These are phyloP conservation scores for Pammene fasciana DNA, from an alignment of 2,888 invertebrate species.

Conservation along the genomic window DNA sequence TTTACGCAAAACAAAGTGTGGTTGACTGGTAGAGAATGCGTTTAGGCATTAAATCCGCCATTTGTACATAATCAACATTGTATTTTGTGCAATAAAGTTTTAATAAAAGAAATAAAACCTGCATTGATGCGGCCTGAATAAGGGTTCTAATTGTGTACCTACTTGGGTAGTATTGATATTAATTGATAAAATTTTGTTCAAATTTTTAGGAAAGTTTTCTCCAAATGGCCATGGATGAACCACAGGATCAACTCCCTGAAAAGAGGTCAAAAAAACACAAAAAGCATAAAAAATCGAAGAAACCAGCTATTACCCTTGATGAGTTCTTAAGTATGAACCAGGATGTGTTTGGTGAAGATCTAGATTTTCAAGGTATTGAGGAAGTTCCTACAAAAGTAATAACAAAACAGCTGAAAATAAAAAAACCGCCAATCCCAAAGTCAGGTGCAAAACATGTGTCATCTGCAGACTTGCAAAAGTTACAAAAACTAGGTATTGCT, in stretches of 20 bases:
- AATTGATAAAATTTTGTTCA: constrained; percentile 6
- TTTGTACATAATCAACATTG: too few relatives aligned
- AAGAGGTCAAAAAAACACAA: constrained; percentile 73
- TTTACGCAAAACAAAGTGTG: too few relatives aligned
- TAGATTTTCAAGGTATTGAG: constrained; percentile 75
- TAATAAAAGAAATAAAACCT: too few relatives aligned
- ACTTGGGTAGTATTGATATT: neutral
- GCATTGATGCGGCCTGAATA: too few relatives aligned
- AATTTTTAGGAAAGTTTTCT: constrained; percentile 70
- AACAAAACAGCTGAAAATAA: constrained; percentile 65
- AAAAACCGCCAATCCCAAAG: constrained; percentile 51
- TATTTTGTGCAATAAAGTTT: too few relatives aligned
- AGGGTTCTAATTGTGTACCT: neutral
- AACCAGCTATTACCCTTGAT: constrained; percentile 74
- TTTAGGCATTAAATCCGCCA: too few relatives aligned
- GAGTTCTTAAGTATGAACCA: constrained; percentile 79
- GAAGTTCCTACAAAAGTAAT: constrained; percentile 74
- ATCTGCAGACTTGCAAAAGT: constrained; percentile 65
- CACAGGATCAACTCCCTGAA: constrained; percentile 49
- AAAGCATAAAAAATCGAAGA: constrained; percentile 77
- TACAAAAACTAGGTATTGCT: constrained; percentile 72
- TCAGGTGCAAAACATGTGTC: constrained; percentile 52
- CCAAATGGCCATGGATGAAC: constrained; percentile 66
- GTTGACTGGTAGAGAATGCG: too few relatives aligned
- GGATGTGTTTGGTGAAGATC: constrained; percentile 77